phyloP scores from a whole-genome alignment of 2,113 vertebrate genomes.

The Gavia stellata region DNA sequence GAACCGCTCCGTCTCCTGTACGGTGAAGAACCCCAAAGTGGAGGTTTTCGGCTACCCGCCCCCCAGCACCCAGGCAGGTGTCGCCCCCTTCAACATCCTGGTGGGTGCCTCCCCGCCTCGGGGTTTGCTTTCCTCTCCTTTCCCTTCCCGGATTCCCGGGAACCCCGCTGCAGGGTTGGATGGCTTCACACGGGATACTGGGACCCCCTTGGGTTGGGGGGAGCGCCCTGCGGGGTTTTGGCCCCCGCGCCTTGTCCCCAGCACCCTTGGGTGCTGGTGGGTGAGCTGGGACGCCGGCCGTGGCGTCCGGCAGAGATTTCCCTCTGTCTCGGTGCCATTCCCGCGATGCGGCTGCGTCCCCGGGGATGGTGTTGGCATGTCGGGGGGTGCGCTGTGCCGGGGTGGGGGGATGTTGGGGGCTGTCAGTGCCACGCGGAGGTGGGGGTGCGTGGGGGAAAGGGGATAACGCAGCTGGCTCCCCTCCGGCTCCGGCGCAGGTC shows the following conservation, averaged over 20 bases:
- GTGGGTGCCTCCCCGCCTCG: conserved; percentile 72
- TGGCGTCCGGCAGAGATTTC: background rate
- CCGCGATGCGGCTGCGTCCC: fast-evolving
- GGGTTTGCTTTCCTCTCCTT: conserved; percentile 41
- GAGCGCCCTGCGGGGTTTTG: background rate
- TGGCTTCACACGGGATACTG: fast-evolving
- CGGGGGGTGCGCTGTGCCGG: fast-evolving
- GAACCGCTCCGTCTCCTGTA: conserved; percentile 95
- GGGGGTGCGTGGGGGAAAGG: background rate
- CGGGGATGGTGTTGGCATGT: background rate
- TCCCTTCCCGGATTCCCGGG: background rate
- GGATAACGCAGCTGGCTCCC: background rate
- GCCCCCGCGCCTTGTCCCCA: background rate
- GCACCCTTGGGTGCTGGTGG: background rate
- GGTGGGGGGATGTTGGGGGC: fast-evolving
- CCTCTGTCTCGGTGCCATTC: fast-evolving
- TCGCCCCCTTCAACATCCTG: conserved; percentile 76
- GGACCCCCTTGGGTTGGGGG: background rate
- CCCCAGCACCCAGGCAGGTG: conserved; percentile 91
- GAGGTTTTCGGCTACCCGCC: conserved; percentile 93
- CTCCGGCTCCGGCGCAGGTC: conserved; percentile 78
- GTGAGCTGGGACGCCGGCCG: fast-evolving
- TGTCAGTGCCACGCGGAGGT: fast-evolving
- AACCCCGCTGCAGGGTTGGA: background rate
- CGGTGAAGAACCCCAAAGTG: conserved; percentile 95